Conservation (phyloP, 2,113 vertebrate species). For the human (Homo sapiens) region GRCh38 chr14:55046501-55047000, state of each 20-base stretch:
- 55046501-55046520: constrained; percentile 75
- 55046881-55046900: constrained; percentile 28
- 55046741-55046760: constrained; percentile 57
- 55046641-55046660: constrained; percentile 71
- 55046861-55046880: constrained; percentile 27
- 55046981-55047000: constrained; percentile 36
- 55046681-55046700: constrained; percentile 48
- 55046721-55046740: constrained; percentile 54
- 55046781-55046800: constrained; percentile 58
- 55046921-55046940: constrained; percentile 27
- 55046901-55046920: constrained; percentile 20
- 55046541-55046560: constrained; percentile 67
- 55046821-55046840: background rate
- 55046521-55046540: constrained; percentile 74
- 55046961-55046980: constrained; percentile 14
- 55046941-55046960: background rate
- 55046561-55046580: constrained; percentile 60
- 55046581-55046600: constrained; percentile 73
- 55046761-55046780: constrained; percentile 67
- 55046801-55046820: constrained; percentile 20
- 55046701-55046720: constrained; percentile 31
- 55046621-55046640: constrained; percentile 66
- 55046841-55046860: background rate
- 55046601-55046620: constrained; percentile 64
- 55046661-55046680: constrained; percentile 57